Percentiles rank a stretch among this genome's conserved stretches.
phyloP scores from a whole-genome alignment of 2,888 invertebrate species.

The Phlogophora meticulosa region DNA sequence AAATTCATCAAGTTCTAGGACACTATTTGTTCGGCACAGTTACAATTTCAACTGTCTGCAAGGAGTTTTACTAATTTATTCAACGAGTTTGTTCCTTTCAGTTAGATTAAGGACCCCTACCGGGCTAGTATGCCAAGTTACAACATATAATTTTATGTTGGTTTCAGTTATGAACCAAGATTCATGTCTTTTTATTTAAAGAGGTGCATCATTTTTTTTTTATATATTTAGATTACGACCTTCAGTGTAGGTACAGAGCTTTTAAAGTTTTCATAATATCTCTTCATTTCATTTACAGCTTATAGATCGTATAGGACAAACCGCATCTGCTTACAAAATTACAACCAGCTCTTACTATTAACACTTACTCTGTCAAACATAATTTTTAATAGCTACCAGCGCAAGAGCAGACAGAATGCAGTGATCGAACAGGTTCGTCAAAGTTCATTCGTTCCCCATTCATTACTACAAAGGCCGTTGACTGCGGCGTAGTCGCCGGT shows the following conservation, averaged over 20 bases:
- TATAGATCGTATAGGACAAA: constrained; percentile 3
- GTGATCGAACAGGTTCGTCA: constrained; percentile 78
- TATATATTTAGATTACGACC: not conserved
- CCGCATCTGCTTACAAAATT: constrained; percentile 11
- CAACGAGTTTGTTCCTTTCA: constrained; percentile 59
- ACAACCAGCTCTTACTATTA: constrained; percentile 21
- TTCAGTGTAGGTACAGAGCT: not conserved
- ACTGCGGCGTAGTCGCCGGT: constrained; percentile 69
- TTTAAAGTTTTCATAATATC: not conserved
- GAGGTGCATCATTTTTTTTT: not conserved
- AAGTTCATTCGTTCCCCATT: constrained; percentile 80
- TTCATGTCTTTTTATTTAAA: not conserved
- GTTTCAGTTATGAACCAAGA: not conserved
- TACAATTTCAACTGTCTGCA: constrained; percentile 56
- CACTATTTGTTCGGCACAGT: constrained; percentile 52
- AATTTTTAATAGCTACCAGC: constrained; percentile 53
- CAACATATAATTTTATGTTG: not conserved
- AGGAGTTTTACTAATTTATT: constrained; percentile 68
- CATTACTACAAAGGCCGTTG: constrained; percentile 83
- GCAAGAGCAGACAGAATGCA: constrained; percentile 62
- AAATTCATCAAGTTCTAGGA: constrained; percentile 38
- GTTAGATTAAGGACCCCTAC: constrained; percentile 53
- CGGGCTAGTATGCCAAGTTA: constrained; percentile 16
- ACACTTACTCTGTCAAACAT: constrained; percentile 26
- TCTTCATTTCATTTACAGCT: constrained; percentile 6